Percentiles rank a stretch among this genome's conserved stretches.
These are phyloP conservation scores for Ectropis crepuscularia DNA, from an alignment of 2,888 invertebrate species.

Conservation along the genomic window DNA sequence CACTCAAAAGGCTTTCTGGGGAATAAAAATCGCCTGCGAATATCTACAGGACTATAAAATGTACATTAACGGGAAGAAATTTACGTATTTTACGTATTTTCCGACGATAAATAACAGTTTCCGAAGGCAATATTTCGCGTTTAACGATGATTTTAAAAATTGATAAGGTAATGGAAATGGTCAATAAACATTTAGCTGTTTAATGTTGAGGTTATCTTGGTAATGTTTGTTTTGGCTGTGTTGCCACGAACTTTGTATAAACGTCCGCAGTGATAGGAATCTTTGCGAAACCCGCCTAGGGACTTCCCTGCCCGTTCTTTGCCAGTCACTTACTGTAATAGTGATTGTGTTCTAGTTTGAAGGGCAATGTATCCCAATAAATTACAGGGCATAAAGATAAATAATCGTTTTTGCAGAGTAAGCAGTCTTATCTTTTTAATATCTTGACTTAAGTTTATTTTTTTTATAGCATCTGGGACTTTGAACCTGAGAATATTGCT, in stretches of 20 bases:
- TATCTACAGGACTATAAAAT: slow-evolving; percentile 42
- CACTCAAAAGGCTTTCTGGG: slow-evolving; percentile 29
- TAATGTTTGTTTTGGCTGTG: slow-evolving; percentile 14
- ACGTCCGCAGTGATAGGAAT: too few species aligned
- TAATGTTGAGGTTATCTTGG: slow-evolving; percentile 11
- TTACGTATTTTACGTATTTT: slow-evolving; percentile 39
- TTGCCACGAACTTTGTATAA: background rate
- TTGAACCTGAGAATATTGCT: too few species aligned
- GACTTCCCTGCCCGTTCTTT: too few species aligned
- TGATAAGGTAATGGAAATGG: slow-evolving; percentile 45
- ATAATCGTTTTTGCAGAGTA: too few species aligned
- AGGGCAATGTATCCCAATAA: too few species aligned
- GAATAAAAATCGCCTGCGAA: slow-evolving; percentile 37
- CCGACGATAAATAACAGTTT: slow-evolving; percentile 45
- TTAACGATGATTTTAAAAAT: slow-evolving; percentile 45
- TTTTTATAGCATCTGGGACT: too few species aligned
- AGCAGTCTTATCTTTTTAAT: too few species aligned
- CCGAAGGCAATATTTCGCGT: slow-evolving; percentile 43
- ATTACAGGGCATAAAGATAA: too few species aligned
- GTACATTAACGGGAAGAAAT: slow-evolving; percentile 39
- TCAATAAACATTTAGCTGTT: slow-evolving; percentile 28
- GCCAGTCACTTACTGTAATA: too few species aligned
- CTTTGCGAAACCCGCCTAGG: too few species aligned
- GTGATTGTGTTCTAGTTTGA: too few species aligned
- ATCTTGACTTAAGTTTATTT: too few species aligned